Evolutionary conservation across 2,888 invertebrate species (phyloP).

Genomic region (Pseudanteris insignis): DNA sequence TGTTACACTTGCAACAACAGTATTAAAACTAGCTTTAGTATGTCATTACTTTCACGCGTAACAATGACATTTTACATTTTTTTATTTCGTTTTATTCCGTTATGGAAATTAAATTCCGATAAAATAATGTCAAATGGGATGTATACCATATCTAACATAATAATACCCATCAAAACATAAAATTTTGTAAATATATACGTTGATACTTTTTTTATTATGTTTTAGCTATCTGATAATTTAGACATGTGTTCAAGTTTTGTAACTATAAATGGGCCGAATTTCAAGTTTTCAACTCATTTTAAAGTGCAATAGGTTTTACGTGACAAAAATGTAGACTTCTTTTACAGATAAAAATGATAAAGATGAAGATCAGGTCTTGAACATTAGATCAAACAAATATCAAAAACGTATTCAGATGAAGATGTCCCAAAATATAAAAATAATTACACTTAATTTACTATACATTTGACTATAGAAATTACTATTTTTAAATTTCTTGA

Average conservation of each 20-base stretch:
- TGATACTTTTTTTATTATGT: slow-evolving; percentile 1
- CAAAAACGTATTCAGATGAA: slow-evolving; percentile 26
- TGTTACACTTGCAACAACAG: slow-evolving; percentile 32
- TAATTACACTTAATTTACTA: no score
- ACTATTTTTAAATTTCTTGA: no score
- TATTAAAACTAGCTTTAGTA: slow-evolving; percentile 38
- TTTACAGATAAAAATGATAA: slow-evolving; percentile 29
- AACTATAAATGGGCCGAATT: slow-evolving; percentile 34
- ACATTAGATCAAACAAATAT: slow-evolving; percentile 19
- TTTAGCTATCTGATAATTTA: slow-evolving; percentile 19
- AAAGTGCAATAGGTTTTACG: slow-evolving; percentile 36
- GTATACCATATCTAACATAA: no score
- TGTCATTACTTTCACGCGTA: slow-evolving; percentile 25
- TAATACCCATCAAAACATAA: no score
- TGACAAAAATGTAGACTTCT: slow-evolving; percentile 40
- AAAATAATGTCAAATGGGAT: not conserved
- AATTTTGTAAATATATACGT: not conserved
- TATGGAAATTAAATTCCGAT: no score
- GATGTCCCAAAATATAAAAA: no score
- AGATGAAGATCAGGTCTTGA: slow-evolving; percentile 21
- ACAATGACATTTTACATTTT: no score
- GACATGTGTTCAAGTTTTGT: slow-evolving; percentile 21
- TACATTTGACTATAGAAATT: no score
- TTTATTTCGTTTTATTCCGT: no score
- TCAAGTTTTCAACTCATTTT: slow-evolving; percentile 40